Percentiles rank a stretch among this genome's conserved stretches.
Evolutionary conservation across 2,888 invertebrate species (phyloP).

Genomic region (Fabriciana adippe): DNA sequence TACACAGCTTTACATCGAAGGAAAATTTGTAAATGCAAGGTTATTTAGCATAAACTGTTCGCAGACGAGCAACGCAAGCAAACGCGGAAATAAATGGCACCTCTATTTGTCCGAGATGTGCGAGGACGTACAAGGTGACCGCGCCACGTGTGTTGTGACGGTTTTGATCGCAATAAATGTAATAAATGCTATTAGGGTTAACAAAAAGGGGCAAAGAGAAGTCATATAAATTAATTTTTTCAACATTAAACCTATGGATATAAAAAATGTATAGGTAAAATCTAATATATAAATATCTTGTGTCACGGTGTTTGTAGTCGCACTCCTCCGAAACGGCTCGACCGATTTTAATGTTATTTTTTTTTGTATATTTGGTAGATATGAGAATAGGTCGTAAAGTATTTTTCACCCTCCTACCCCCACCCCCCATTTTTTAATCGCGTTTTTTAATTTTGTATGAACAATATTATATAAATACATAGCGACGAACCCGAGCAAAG

Average conservation of each 20-base stretch:
- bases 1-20: conserved; percentile 5
- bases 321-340: too few species aligned
- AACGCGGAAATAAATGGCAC: conserved; percentile 70
- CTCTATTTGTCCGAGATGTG: conserved; percentile 75
- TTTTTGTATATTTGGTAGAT: too few species aligned
- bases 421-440: too few species aligned
- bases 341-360: too few species aligned
- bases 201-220: neutral
- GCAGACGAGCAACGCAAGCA: conserved; percentile 45
- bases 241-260: neutral
- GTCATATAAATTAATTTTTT: neutral
- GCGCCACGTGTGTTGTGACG: conserved; percentile 45
- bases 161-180: conserved; percentile 16
- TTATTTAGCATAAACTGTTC: conserved; percentile 46
- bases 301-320: too few species aligned
- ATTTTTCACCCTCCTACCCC: too few species aligned
- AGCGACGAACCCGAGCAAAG: too few species aligned
- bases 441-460: too few species aligned
- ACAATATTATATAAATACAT: too few species aligned
- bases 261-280: too few species aligned
- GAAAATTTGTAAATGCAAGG: conserved; percentile 39
- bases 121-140: conserved; percentile 78
- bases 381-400: too few species aligned
- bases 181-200: neutral
- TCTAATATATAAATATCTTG: too few species aligned